Base-by-base conservation (phyloP, 2,797 vertebrate species). In the Adrianichthys oophorus region DNA sequence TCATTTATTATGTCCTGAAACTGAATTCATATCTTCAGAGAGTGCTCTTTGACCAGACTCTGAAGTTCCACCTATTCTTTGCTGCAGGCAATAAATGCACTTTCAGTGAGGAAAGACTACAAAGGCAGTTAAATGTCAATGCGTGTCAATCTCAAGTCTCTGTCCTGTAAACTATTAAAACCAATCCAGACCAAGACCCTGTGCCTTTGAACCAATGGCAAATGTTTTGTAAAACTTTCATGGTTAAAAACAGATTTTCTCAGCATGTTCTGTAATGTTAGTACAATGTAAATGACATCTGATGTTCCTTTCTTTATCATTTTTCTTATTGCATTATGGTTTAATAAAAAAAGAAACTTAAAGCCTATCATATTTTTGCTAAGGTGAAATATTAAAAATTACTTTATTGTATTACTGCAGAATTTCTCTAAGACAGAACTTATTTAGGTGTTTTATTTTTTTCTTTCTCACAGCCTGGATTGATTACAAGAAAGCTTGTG, bases 121-220 rank as follows among this genome's bases (percentile, higher is more conserved):
- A 29, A 5, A 13, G 51, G n/a, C n/a, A 29, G 42, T 57, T 50
- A 47, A 57, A 64, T 64, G 62, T 64, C 54, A 56, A 50, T 56
- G 51, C 49, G 46, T 32, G 49, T 48, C 43, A 48, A 24, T 49
- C 15, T 45, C 12, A 15, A 50, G 52, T 50, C 41, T 17, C 4
- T 15, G 7, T 65, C 19, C 7, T 16, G 48, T 47, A 46, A 7
- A 52, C 23, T 32, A 7, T 49, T 42, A 40, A 17, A 24, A 41
- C 16, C 50, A n/a, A 8, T 26, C 19, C 29, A 18, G 26, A 56
- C 10, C 15, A 17, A 6, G 13, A 43, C 2, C 5, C 46, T 19
- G 41, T 42, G 15, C 8, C 24, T 18, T n/a, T 48, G 17, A 16
- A 16, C 48, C 45, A 40, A 14, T 4, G 4, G 13, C 15, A 26